Conservation (phyloP, 2,888 invertebrate genomes). For the Drosophila antonietae region DNA sequence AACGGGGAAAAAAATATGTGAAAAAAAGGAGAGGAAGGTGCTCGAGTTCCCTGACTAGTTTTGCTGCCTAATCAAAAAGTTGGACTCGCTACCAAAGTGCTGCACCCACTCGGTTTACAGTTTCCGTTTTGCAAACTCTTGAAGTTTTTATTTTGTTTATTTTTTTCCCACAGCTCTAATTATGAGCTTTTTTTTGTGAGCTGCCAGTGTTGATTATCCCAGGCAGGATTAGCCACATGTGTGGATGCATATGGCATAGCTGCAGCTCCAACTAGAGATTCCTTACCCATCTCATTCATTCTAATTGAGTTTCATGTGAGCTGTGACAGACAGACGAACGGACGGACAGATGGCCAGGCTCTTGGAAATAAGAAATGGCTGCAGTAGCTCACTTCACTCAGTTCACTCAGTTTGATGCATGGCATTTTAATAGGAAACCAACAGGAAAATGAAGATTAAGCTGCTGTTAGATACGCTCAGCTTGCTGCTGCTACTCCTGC, state of each 20-base stretch:
- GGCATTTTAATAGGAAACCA: slow-evolving; percentile 67
- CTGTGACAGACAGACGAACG: slow-evolving; percentile 33
- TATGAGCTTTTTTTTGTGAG: slow-evolving; percentile 26
- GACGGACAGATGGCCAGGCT: slow-evolving; percentile 4
- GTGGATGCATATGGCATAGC: slow-evolving; percentile 34
- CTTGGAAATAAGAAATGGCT: background rate
- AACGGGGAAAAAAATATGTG: slow-evolving; percentile 42
- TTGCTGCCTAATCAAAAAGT: slow-evolving; percentile 63
- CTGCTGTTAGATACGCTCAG: slow-evolving; percentile 38
- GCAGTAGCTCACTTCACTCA: slow-evolving; percentile 12
- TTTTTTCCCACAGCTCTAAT: slow-evolving; percentile 38
- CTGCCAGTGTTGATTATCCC: slow-evolving; percentile 37
- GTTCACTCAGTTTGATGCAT: slow-evolving; percentile 66
- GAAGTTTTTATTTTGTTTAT: background rate
- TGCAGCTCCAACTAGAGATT: slow-evolving; percentile 5
- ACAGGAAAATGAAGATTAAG: slow-evolving; percentile 69
- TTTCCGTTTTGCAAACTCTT: slow-evolving; percentile 15
- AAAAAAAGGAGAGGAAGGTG: background rate
- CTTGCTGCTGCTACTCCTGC: background rate
- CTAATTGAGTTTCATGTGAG: slow-evolving; percentile 64
- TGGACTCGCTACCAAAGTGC: slow-evolving; percentile 15
- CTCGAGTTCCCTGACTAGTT: slow-evolving; percentile 19
- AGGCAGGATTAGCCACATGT: slow-evolving; percentile 13
- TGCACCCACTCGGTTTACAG: slow-evolving; percentile 28
- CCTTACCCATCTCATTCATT: slow-evolving; percentile 54